Evolutionary conservation across 2,113 vertebrate species (phyloP).

Genomic region (Lepus timidus): DNA sequence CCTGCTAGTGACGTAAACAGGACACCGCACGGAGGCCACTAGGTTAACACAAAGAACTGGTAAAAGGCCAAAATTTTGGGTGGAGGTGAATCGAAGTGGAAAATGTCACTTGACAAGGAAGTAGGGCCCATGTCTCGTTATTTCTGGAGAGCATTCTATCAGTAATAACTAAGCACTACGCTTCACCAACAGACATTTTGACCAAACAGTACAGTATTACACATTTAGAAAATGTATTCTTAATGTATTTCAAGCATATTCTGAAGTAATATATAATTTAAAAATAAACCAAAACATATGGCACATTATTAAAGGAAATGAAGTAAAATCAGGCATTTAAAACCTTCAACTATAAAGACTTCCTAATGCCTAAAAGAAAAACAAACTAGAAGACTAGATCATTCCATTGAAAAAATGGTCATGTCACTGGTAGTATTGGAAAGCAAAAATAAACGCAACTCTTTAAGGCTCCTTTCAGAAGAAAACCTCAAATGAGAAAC

Average conservation of each 20-base stretch:
- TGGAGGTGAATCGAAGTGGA: conserved; percentile 17
- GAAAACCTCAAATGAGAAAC: conserved; percentile 69
- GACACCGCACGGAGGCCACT: conserved; percentile 10
- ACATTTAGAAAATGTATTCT: conserved; percentile 68
- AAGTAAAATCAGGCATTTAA: conserved; percentile 61
- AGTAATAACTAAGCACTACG: neutral
- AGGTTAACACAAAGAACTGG: conserved; percentile 28
- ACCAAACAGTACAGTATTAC: conserved; percentile 50
- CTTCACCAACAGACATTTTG: conserved; percentile 1
- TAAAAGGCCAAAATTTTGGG: conserved; percentile 46
- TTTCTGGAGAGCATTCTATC: conserved; percentile 4
- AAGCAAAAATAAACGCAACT: conserved; percentile 58
- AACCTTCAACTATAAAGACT: conserved; percentile 23
- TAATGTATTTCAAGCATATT: conserved; percentile 77
- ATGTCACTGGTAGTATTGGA: conserved; percentile 44
- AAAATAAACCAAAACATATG: conserved; percentile 66
- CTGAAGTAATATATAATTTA: conserved; percentile 70
- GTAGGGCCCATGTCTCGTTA: neutral
- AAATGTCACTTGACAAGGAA: conserved; percentile 35
- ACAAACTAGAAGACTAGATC: conserved; percentile 49
- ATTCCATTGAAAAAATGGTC: conserved; percentile 64
- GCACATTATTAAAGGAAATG: conserved; percentile 63
- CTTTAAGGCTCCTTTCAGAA: conserved; percentile 53
- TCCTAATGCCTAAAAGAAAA: conserved; percentile 58
- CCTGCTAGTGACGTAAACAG: conserved; percentile 15